Evolutionary conservation across 2,113 vertebrate species (phyloP).

Genomic region (Petrocephalus zakoni): DNA sequence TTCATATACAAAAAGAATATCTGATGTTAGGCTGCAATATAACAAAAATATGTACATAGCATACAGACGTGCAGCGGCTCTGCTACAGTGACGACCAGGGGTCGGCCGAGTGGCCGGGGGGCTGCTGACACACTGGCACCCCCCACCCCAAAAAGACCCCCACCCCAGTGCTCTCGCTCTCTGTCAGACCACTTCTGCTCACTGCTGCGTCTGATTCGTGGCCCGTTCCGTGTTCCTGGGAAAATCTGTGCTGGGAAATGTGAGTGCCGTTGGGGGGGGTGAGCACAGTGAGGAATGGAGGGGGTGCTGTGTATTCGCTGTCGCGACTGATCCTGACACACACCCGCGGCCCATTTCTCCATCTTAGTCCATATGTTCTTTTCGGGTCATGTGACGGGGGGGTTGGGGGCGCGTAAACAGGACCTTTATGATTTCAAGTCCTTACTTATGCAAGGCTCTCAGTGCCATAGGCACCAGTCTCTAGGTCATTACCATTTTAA

Average conservation of each 20-base stretch:
- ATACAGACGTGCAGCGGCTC: slow-evolving; percentile 27
- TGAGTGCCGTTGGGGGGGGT: background rate
- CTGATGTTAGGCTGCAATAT: slow-evolving; percentile 51
- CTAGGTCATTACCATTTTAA: background rate
- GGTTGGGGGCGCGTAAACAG: background rate
- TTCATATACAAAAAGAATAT: slow-evolving; percentile 62
- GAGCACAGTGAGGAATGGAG: background rate
- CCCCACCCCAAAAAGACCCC: background rate
- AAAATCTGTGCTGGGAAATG: background rate
- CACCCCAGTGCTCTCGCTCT: background rate
- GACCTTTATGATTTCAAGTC: background rate
- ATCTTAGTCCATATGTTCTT: background rate
- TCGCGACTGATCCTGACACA: background rate
- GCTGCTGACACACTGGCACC: background rate
- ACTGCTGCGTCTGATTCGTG: background rate
- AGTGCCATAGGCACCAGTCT: background rate
- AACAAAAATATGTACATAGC: slow-evolving; percentile 57
- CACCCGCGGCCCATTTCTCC: background rate
- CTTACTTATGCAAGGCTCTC: background rate
- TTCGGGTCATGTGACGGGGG: background rate
- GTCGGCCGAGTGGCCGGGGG: background rate
- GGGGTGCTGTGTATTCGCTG: background rate
- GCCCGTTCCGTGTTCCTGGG: background rate
- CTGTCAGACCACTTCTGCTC: background rate
- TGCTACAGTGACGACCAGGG: background rate